These are phyloP conservation scores for silkworm (Bombyx mori) DNA, from an alignment of 1,140 invertebrate genomes.

Conservation along the genomic window ASM3026992v2 NC_085129.1:11663001-11663500, in stretches of 20 bases:
- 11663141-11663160: slow-evolving; percentile 22
- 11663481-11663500: no score
- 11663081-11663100: slow-evolving; percentile 6
- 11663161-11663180: slow-evolving; percentile 12
- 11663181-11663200: slow-evolving; percentile 14
- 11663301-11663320: slow-evolving; percentile 31
- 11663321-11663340: slow-evolving; percentile 42
- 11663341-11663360: slow-evolving; percentile 33
- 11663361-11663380: slow-evolving; percentile 50
- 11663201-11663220: slow-evolving; percentile 20
- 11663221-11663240: slow-evolving; percentile 49
- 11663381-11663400: slow-evolving; percentile 16
- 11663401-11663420: no score
- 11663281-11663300: slow-evolving; percentile 29
- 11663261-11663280: slow-evolving; percentile 56
- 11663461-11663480: no score
- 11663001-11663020: slow-evolving; percentile 57
- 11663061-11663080: slow-evolving; percentile 28
- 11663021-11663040: slow-evolving; percentile 45
- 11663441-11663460: no score
- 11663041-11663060: slow-evolving; percentile 41
- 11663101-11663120: slow-evolving; percentile 9
- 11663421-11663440: no score
- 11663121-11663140: slow-evolving; percentile 37
- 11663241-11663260: slow-evolving; percentile 52